These are phyloP conservation scores for Lampropteryx suffumata DNA, from an alignment of 2,888 invertebrate species.

Conservation along the genomic window DNA sequence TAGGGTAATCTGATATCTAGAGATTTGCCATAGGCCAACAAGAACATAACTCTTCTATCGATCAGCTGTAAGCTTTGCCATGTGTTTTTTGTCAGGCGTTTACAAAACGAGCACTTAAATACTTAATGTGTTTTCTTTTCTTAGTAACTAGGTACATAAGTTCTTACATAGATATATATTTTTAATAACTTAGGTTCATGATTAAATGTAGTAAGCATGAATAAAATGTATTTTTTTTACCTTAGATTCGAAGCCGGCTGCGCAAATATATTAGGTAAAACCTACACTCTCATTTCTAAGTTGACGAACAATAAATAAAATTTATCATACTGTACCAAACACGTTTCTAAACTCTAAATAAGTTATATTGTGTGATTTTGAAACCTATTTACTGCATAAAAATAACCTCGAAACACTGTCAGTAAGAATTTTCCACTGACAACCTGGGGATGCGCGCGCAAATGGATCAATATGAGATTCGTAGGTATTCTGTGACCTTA, in stretches of 20 bases:
- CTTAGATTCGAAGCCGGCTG: conserved; percentile 10
- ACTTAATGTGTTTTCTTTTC: too few relatives aligned
- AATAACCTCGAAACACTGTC: conserved; percentile 50
- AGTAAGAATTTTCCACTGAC: conserved; percentile 53
- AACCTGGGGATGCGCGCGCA: conserved; percentile 68
- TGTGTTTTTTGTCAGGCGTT: too few relatives aligned
- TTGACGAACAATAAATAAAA: not conserved
- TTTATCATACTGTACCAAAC: not conserved
- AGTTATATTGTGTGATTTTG: not conserved
- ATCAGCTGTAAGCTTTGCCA: too few relatives aligned
- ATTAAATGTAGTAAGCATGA: not conserved
- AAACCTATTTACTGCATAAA: conserved; percentile 17
- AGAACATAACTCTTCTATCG: too few relatives aligned
- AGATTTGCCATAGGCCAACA: too few relatives aligned
- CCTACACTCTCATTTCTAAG: conserved; percentile 4
- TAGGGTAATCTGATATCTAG: too few relatives aligned
- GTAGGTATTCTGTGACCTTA: not conserved
- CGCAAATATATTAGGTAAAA: not conserved
- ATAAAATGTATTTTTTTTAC: not conserved
- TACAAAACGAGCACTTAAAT: too few relatives aligned
- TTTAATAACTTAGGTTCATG: too few relatives aligned
- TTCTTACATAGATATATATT: not conserved
- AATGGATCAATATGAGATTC: conserved; percentile 58
- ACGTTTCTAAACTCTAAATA: not conserved
- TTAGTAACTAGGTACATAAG: too few relatives aligned